Conservation (phyloP, 1,140 invertebrate genomes). For the Drosophila navojoa region DNA sequence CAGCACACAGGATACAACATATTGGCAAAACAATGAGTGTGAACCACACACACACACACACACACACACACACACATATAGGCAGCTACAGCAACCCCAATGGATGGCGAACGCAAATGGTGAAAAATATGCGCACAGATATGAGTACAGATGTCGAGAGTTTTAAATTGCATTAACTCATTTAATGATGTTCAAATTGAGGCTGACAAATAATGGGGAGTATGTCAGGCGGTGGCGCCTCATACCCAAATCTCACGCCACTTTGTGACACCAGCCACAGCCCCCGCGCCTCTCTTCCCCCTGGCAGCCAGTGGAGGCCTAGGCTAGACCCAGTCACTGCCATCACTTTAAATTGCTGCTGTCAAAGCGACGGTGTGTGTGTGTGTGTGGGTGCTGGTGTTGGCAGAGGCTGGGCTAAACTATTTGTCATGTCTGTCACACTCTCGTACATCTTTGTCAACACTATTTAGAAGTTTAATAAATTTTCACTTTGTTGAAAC, state of each 20-base stretch:
- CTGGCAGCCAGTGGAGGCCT: background rate
- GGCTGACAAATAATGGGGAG: constrained; percentile 51
- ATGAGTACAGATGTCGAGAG: constrained; percentile 68
- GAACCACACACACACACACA: constrained; percentile 3
- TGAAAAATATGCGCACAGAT: constrained; percentile 30
- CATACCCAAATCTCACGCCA: constrained; percentile 32
- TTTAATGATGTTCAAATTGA: constrained; percentile 77
- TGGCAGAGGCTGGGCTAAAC: constrained; percentile 34
- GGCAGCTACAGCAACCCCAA: constrained; percentile 1
- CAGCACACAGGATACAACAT: constrained; percentile 9
- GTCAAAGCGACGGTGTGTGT: constrained; percentile 49
- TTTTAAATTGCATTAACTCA: constrained; percentile 79
- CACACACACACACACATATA: background rate
- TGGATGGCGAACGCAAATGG: constrained; percentile 18
- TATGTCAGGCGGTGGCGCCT: constrained; percentile 46
- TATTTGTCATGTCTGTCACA: constrained; percentile 80
- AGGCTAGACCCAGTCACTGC: constrained; percentile 5
- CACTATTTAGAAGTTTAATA: constrained; percentile 78
- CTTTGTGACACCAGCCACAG: constrained; percentile 48
- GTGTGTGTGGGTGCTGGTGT: constrained; percentile 11
- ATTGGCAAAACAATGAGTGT: constrained; percentile 28
- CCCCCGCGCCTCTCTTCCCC: too few relatives aligned
- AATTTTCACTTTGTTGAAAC: constrained; percentile 70
- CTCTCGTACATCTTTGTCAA: constrained; percentile 78
- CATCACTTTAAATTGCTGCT: constrained; percentile 78